Percentiles rank a stretch among this genome's conserved stretches.
phyloP scores from a whole-genome alignment of 2,797 vertebrate species.

The Selene dorsalis region DNA sequence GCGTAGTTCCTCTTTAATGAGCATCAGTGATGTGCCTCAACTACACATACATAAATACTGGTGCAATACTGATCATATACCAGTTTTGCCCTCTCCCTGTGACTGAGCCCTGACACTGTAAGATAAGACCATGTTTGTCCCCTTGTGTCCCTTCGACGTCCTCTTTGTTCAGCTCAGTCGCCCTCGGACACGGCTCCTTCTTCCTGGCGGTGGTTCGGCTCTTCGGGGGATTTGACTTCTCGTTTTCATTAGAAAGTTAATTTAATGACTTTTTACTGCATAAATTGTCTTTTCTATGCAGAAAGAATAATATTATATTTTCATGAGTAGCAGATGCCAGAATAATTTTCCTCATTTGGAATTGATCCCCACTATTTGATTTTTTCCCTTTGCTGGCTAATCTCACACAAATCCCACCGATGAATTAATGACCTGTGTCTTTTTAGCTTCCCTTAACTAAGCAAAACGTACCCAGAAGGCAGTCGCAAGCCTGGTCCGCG shows the following conservation, averaged over 20 bases:
- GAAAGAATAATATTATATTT: neutral
- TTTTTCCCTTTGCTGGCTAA: constrained; percentile 1
- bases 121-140: too few species aligned
- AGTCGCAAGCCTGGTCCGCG: neutral
- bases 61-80: too few species aligned
- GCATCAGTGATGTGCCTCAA: too few species aligned
- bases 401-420: constrained; percentile 1
- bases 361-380: neutral
- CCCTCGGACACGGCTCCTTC: neutral
- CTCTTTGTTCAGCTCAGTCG: neutral
- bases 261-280: constrained; percentile 3
- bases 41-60: too few species aligned
- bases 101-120: too few species aligned
- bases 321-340: constrained; percentile 9
- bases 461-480: neutral
- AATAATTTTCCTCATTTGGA: neutral
- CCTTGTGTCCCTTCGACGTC: too few species aligned
- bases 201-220: neutral
- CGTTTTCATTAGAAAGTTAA: neutral
- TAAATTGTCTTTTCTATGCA: neutral
- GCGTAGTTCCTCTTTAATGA: too few species aligned
- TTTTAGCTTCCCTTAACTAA: neutral
- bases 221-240: neutral
- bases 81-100: too few species aligned
- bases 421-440: neutral